Evolutionary conservation across 2,888 invertebrate species (phyloP), one percentile per base, ranked within the genome.

Genomic region (Hetaerina titia): DNA sequence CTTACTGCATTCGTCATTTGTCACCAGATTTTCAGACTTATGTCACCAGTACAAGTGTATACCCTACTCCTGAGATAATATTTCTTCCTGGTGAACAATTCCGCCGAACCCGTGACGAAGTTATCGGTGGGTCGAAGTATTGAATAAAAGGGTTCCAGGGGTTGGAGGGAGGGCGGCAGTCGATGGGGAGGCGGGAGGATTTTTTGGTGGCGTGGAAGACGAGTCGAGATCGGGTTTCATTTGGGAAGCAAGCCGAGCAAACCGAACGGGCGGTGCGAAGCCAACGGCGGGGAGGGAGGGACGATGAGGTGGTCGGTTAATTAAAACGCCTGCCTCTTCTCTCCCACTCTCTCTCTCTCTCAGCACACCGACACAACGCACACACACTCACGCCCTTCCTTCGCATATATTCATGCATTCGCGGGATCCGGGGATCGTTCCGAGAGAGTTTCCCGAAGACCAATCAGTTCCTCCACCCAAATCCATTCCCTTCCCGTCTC

Each of bases 401-500:
- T 64, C 92, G 69, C 64, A 74, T 74, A 56, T 92, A 92, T 74
- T 13, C 25, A 11, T 31, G 9, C 81, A 74, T 92, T 74, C 74
- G 56, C 92, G 92, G 57, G 22, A 89, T n/a, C 19, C n/a, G n/a
- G 69, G 69, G 69, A 81, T 81, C 81, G 81, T 13, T 58, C 7
- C 89, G 89, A 17, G 89, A 58, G 89, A 56, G 89, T 89, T 89
- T 89, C 89, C 89, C 89, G 89, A 45, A 90, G 90, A 90, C 90
- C 92, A 92, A 92, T 92, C 92, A 92, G 92, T 69, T 74, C 56
- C 69, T 92, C 92, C 31, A 31, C 81, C 64, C 56, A 57, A 92
- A 92, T 92, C 92, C 64, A 92, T 92, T 92, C 92, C 69, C 92
- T 92, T 58, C 90, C 63, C 64, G 64, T 90, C 90, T 90, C 92